A percentile compares a stretch with the other conserved stretches of the same genome.
Evolutionary conservation across 2,113 vertebrate genomes (phyloP).

Genomic region (Lynx canadensis): DNA sequence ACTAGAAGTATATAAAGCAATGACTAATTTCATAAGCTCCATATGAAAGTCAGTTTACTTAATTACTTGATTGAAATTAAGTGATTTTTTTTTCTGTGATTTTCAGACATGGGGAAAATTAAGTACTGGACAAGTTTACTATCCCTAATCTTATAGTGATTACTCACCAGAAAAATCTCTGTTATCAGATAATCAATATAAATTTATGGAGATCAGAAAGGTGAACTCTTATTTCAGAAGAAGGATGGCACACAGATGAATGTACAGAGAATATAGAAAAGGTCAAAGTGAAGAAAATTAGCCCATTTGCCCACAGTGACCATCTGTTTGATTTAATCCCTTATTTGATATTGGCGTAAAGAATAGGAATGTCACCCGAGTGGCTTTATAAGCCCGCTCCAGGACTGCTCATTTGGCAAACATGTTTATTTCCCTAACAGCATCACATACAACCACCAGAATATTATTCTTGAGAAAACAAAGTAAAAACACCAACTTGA

Average conservation of each 20-base stretch:
- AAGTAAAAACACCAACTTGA: neutral
- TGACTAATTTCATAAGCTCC: neutral
- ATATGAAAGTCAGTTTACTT: neutral
- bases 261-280: neutral
- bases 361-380: neutral
- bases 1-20: neutral
- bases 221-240: conserved; percentile 2
- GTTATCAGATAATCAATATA: neutral
- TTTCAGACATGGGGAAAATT: neutral
- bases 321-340: neutral
- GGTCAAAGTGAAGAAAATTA: neutral
- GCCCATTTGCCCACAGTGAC: neutral
- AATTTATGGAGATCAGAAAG: neutral
- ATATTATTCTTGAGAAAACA: neutral
- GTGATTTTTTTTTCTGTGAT: neutral
- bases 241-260: neutral
- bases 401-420: neutral
- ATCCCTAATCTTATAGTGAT: neutral
- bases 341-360: neutral
- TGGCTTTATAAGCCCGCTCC: neutral
- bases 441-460: neutral
- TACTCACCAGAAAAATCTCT: neutral
- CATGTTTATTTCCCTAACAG: neutral
- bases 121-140: neutral
- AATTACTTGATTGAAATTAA: neutral